Percentiles rank a stretch among this genome's conserved stretches.
phyloP scores from a whole-genome alignment of 2,888 invertebrate genomes.

The Mythimna loreyi region DNA sequence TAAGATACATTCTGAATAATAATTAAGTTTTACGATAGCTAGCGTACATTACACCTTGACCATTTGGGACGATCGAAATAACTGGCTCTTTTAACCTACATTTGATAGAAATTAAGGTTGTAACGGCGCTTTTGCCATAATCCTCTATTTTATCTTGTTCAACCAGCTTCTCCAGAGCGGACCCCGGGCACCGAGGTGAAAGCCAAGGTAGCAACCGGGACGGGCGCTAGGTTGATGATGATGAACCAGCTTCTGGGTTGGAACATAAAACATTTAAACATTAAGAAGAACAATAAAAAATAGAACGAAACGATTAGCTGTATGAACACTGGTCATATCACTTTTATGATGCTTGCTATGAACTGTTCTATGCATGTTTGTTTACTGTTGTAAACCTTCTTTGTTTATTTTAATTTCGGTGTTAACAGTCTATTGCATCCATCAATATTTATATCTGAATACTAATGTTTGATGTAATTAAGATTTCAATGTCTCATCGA shows the following conservation, averaged over 20 bases:
- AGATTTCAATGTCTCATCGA: constrained; percentile 36
- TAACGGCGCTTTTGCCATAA: constrained; percentile 45
- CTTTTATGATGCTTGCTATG: constrained; percentile 30
- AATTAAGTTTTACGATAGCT: constrained; percentile 77
- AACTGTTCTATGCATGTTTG: constrained; percentile 8
- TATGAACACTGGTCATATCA: constrained; percentile 41
- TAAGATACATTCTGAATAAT: constrained; percentile 75
- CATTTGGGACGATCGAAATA: constrained; percentile 61
- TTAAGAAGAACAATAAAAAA: constrained; percentile 42
- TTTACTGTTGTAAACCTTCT: constrained; percentile 25
- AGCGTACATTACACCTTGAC: constrained; percentile 64
- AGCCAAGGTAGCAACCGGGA: too few species aligned
- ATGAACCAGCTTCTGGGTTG: constrained; percentile 36
- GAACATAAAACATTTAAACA: constrained; percentile 27
- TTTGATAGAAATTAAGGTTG: constrained; percentile 36
- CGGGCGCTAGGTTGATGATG: too few species aligned
- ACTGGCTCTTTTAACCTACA: constrained; percentile 49
- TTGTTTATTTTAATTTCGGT: constrained; percentile 17
- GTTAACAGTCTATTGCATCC: constrained; percentile 9
- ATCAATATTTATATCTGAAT: constrained; percentile 17
- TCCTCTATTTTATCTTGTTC: constrained; percentile 53
- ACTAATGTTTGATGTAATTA: constrained; percentile 30
- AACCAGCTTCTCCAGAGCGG: too few species aligned
- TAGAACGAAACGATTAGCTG: constrained; percentile 31
- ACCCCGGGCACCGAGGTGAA: too few species aligned